Evolutionary conservation across 2,113 vertebrate species (phyloP).

Genomic region (Silurus meridionalis): DNA sequence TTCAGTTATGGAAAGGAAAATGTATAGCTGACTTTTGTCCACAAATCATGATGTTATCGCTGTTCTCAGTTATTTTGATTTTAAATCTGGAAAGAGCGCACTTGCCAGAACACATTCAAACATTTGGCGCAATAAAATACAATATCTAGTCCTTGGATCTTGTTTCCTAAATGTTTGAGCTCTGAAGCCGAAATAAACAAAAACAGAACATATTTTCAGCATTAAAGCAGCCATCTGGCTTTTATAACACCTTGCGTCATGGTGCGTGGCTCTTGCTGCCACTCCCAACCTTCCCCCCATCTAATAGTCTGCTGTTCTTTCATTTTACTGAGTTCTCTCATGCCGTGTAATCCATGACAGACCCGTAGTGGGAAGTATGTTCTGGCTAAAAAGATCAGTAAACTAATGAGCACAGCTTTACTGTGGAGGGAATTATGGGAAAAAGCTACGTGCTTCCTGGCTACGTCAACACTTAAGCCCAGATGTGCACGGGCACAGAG

Average conservation of each 20-base stretch:
- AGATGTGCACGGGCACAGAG: constrained; percentile 49
- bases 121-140: constrained; percentile 43
- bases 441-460: constrained; percentile 34
- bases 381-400: constrained; percentile 38
- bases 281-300: constrained; percentile 27
- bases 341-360: constrained; percentile 53
- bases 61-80: neutral
- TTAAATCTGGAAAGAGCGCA: neutral
- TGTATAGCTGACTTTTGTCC: neutral
- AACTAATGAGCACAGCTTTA: constrained; percentile 49
- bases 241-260: constrained; percentile 64
- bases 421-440: constrained; percentile 48
- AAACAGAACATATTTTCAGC: constrained; percentile 59
- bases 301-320: constrained; percentile 46
- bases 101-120: constrained; percentile 39
- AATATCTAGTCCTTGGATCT: constrained; percentile 48
- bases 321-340: constrained; percentile 43
- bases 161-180: constrained; percentile 64
- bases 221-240: constrained; percentile 63
- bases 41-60: neutral
- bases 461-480: constrained; percentile 46
- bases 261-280: constrained; percentile 35
- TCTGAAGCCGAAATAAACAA: constrained; percentile 61
- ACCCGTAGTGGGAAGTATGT: constrained; percentile 45
- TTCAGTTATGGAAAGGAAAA: neutral